These are phyloP conservation scores for Papilio helenus DNA, from an alignment of 1,140 invertebrate genomes.

Conservation along the genomic window DNA sequence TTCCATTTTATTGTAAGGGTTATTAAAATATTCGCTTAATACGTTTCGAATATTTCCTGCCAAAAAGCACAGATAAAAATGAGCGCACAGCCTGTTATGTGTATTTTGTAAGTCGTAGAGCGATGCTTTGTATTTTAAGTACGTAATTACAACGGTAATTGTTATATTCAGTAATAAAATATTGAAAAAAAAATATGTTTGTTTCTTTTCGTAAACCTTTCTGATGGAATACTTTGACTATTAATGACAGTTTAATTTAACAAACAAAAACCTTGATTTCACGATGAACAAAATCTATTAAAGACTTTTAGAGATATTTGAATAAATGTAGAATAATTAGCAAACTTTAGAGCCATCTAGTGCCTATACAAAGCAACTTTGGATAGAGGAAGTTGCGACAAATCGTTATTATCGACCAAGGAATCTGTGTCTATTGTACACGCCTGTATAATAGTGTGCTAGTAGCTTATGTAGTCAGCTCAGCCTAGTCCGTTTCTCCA, in stretches of 20 bases:
- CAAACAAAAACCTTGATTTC: too few species aligned
- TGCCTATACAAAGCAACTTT: too few species aligned
- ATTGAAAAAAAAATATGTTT: neutral
- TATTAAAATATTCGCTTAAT: neutral
- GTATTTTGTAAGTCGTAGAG: constrained; percentile 30
- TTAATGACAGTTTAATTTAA: too few species aligned
- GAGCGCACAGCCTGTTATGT: constrained; percentile 1
- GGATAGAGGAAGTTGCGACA: too few species aligned
- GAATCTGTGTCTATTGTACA: too few species aligned
- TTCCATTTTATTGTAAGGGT: neutral
- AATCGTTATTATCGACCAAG: too few species aligned
- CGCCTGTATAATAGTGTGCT: too few species aligned
- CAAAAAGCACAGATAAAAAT: constrained; percentile 13
- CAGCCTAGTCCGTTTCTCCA: too few species aligned
- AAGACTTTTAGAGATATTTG: too few species aligned
- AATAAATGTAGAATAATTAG: too few species aligned
- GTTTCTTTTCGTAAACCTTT: neutral
- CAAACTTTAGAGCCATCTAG: too few species aligned
- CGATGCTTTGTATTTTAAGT: constrained; percentile 28
- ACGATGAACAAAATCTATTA: too few species aligned
- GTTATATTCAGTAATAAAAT: constrained; percentile 33
- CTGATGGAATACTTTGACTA: neutral
- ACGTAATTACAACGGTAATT: constrained; percentile 10
- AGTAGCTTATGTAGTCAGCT: neutral
- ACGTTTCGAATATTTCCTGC: constrained; percentile 5